phyloP scores from a whole-genome alignment of 2,888 invertebrate species.

The Acrocyrtus sp. region DNA sequence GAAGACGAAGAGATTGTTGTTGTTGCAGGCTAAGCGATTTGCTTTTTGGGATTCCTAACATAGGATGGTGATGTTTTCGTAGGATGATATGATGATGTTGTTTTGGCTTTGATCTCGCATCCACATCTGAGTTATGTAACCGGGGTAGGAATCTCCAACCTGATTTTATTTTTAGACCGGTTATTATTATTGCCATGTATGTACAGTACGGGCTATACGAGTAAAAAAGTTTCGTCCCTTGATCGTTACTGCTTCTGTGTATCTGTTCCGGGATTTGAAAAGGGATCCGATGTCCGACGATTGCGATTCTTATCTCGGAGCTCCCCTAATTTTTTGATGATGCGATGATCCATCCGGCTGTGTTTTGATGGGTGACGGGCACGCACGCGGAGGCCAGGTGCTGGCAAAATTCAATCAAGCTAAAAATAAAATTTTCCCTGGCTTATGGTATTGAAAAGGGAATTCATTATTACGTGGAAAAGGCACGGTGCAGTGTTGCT shows the following conservation, averaged over 20 bases:
- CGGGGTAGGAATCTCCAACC: not conserved
- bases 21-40: not conserved
- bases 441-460: not conserved
- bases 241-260: not conserved
- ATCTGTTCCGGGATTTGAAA: not conserved
- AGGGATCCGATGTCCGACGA: too few relatives aligned
- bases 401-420: constrained; percentile 8
- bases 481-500: too few relatives aligned
- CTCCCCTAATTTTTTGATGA: not conserved
- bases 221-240: constrained; percentile 26
- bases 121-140: too few relatives aligned
- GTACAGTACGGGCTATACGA: too few relatives aligned
- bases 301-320: too few relatives aligned
- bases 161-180: not conserved
- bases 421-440: not conserved
- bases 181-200: not conserved
- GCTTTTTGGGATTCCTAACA: not conserved
- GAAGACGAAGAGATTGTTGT: not conserved
- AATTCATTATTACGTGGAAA: too few relatives aligned
- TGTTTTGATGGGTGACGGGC: constrained; percentile 8
- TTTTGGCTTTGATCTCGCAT: too few relatives aligned
- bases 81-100: constrained; percentile 9
- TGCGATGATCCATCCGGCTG: constrained; percentile 3
- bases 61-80: constrained; percentile 12
- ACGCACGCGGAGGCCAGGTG: constrained; percentile 37